Percentiles rank a stretch among this genome's conserved stretches.
Evolutionary conservation across 2,888 invertebrate species (phyloP).

Genomic region (Chymomyza caudatula): DNA sequence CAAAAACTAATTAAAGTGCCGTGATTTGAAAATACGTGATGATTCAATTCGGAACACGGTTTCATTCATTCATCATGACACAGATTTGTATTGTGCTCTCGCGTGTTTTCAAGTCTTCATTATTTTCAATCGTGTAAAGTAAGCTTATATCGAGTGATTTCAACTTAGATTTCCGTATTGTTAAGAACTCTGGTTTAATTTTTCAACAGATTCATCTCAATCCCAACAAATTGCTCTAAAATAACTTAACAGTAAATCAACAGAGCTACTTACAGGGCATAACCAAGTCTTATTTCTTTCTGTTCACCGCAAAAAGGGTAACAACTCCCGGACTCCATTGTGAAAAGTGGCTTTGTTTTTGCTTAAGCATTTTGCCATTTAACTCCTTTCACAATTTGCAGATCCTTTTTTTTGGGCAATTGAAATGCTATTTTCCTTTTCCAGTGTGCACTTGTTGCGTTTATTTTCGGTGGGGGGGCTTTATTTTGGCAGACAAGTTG

Average conservation of each 20-base stretch:
- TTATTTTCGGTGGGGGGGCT: slow-evolving; percentile 13
- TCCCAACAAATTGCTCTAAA: too few species aligned
- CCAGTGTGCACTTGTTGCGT: slow-evolving; percentile 26
- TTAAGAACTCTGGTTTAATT: too few species aligned
- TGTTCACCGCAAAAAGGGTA: not conserved
- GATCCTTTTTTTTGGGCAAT: slow-evolving; percentile 30
- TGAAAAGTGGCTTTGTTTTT: slow-evolving; percentile 32
- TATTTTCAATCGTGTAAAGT: too few species aligned
- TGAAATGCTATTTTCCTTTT: slow-evolving; percentile 47
- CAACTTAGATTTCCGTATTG: too few species aligned
- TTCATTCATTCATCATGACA: too few species aligned
- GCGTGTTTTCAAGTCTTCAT: too few species aligned
- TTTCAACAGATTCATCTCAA: not conserved
- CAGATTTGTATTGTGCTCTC: too few species aligned
- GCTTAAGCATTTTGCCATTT: slow-evolving; percentile 31
- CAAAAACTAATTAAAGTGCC: too few species aligned
- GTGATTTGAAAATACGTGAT: too few species aligned
- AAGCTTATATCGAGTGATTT: too few species aligned
- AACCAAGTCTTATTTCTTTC: not conserved
- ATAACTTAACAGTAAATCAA: too few species aligned
- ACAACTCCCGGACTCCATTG: not conserved
- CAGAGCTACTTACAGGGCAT: not conserved
- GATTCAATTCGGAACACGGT: too few species aligned
- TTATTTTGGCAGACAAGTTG: slow-evolving; percentile 36
- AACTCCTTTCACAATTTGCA: slow-evolving; percentile 3